phyloP scores from a whole-genome alignment of 1,140 invertebrate species.

The Helicoverpa zea region DNA sequence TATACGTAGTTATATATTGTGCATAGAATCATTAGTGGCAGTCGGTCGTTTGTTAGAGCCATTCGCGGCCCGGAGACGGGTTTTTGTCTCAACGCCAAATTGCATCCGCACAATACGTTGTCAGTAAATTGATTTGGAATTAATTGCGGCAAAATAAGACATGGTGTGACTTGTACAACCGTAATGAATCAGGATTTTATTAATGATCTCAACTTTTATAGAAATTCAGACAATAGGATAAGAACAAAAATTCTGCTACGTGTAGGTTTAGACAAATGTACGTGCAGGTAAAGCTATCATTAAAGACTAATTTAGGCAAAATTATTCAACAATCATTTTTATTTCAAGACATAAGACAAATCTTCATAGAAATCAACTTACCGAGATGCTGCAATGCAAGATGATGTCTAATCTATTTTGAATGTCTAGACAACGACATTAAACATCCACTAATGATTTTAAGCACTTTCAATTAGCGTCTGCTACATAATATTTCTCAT shows the following conservation, averaged over 20 bases:
- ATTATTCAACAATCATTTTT: not conserved
- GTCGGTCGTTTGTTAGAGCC: slow-evolving; percentile 84
- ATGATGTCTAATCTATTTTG: not conserved
- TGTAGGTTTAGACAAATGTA: not conserved
- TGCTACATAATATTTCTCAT: not conserved
- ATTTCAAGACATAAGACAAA: not conserved
- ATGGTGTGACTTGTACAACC: slow-evolving; percentile 34
- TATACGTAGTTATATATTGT: slow-evolving; percentile 58
- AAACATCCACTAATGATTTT: slow-evolving; percentile 14
- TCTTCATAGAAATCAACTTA: not conserved
- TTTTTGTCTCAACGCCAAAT: slow-evolving; percentile 84
- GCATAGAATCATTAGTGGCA: slow-evolving; percentile 83
- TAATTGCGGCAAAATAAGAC: slow-evolving; percentile 69
- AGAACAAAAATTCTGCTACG: not conserved
- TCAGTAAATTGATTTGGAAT: slow-evolving; percentile 83
- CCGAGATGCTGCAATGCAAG: not conserved
- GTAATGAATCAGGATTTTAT: slow-evolving; percentile 31
- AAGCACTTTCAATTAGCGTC: slow-evolving; percentile 2
- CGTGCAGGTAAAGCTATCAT: not conserved
- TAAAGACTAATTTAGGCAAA: not conserved
- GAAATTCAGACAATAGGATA: not conserved
- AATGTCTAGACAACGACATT: slow-evolving; percentile 7
- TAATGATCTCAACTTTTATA: slow-evolving; percentile 17
- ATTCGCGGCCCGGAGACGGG: slow-evolving; percentile 78
- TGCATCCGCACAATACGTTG: slow-evolving; percentile 83